Evolutionary conservation across 2,797 vertebrate genomes (phyloP), one percentile per base, ranked within the genome.

Genomic region (Enteromius thamalakanensis): DNA sequence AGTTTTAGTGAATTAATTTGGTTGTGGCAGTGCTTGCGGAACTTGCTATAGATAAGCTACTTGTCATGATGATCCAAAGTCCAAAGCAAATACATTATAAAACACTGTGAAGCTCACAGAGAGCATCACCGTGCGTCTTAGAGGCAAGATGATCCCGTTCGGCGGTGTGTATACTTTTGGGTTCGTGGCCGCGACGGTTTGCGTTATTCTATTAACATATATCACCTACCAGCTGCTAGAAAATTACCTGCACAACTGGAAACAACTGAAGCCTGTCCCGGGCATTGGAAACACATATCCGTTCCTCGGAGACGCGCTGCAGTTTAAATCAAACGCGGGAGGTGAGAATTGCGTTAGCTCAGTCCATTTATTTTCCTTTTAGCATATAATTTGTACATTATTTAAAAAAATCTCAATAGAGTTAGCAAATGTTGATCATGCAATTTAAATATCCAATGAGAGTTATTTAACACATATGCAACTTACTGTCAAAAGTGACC

Each of bases 291-390:
- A 83, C 7, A 90, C 91, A 0, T 93, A 91, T 23, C 94, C 87
- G 17, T 76, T 95, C 26, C 37, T 95, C 60, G 95, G 94, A 49
- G 90, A 95, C 12, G 91, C 94, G 0, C 88, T 94, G 60, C 76
- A 89, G 74, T 91, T 95, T 26, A 94, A 94, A 89, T 55, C 79
- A 55, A 87, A 91, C 6, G 78, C 92, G 3, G 90, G 92, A 90
- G 94, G 94, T 95, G 87, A 93, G 93, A 82, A 15, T 55, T 23
- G 4, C 29, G 23, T 53, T 53, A 72, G 49, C 40, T 53, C 4
- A 1, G 14, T 65, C 14, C 0, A 3, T 60, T 34, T 62, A 17
- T 19, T 4, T 8, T 5, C 6, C 1, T 26, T 37, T 1, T 4
- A 26, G 21, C 6, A 40, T 9, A 40, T 9, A 40, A 40, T 40